A percentile compares a stretch with the other conserved stretches of the same genome.
Conservation (phyloP, 2,113 vertebrate species). For the Mola mola region DNA sequence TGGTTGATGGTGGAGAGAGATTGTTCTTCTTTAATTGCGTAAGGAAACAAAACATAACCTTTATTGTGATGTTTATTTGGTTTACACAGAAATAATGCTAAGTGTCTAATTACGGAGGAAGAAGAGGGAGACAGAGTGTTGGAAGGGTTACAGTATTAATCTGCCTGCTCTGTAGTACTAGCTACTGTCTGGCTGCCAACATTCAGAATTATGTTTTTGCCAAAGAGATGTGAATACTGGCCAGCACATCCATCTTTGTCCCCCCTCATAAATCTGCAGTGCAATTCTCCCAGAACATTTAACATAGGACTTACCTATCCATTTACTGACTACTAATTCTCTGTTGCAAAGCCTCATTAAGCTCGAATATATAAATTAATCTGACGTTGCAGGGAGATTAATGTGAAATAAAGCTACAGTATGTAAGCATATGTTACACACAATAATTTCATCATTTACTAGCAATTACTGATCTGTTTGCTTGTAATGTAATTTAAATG, state of each 20-base stretch:
- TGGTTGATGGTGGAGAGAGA: not conserved
- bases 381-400: conserved; percentile 39
- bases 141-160: conserved; percentile 31
- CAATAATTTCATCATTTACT: conserved; percentile 51
- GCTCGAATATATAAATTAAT: conserved; percentile 44
- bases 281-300: conserved; percentile 17
- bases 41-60: not conserved
- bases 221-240: conserved; percentile 17
- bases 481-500: conserved; percentile 41
- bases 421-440: conserved; percentile 47
- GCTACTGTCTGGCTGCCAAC: conserved; percentile 37
- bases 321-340: conserved; percentile 45
- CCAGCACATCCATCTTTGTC: conserved; percentile 32
- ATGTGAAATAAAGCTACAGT: conserved; percentile 34
- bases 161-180: conserved; percentile 22
- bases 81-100: not conserved
- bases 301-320: conserved; percentile 27
- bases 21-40: not conserved
- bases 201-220: conserved; percentile 19
- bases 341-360: conserved; percentile 52
- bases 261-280: conserved; percentile 23
- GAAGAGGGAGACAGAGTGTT: not conserved
- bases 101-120: not conserved
- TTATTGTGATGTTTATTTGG: not conserved
- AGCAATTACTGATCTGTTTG: conserved; percentile 44